Evolutionary conservation across 2,888 invertebrate species (phyloP), one percentile per base, ranked within the genome.

Genomic region (Tachystola acroxantha): DNA sequence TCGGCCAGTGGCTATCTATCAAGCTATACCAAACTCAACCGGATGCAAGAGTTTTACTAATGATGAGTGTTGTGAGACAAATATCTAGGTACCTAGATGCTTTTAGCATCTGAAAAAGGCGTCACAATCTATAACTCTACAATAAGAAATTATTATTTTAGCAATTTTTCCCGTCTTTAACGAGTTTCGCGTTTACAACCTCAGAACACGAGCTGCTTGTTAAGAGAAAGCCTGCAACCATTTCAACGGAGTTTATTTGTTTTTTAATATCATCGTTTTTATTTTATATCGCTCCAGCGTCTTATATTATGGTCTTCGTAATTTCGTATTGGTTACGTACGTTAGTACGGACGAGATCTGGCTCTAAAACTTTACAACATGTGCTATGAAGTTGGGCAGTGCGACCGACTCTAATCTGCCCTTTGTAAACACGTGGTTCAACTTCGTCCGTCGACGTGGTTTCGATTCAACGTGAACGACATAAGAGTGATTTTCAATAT

Each of bases 401-500:
- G 58, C 50, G 53, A 7, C 13, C 57, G 46, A 50, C 61, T 65
- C 63, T 70, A 76, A 74, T 72, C 72, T 70, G 57, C 61, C 67
- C 62, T 68, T 56, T 68, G 71, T 73, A 77, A 81, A 82, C 85
- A 85, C 80, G 81, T 81, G 82, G 72, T 64, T 62, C 64, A 52
- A 45, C 51, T 46, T 43, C 50, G 43, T 36, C 48, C 50, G 67
- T 46, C 69, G 65, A 63, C 44, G 72, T 53, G 68, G 66, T 75
- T 74, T 80, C 70, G 61, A 76, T 77, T 56, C 58, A 78, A 44
- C 48, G 65, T 42, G 38, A 51, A 74, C 62, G 75, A 60, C 71
- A 77, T 79, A 85, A 79, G 81, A 76, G 66, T 60, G 64, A 48
- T 79, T 84, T 85, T 84, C 77, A 79, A 78, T 80, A 79, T 79